Evolutionary conservation across 2,113 vertebrate species (phyloP), one percentile per base, ranked within the genome.

Genomic region (Cololabis saira): DNA sequence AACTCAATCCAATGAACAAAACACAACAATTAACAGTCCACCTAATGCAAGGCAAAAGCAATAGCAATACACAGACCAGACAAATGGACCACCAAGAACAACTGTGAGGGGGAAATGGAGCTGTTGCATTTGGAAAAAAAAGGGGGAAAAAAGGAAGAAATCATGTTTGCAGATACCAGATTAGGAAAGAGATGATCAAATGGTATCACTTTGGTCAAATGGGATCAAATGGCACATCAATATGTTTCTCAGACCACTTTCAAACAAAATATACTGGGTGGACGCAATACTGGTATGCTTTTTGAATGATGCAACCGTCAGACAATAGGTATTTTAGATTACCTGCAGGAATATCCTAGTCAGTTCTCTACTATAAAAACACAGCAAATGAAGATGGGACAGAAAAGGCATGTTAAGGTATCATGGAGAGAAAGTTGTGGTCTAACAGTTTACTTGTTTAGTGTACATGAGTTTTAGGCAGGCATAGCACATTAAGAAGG

Each of bases 361-460:
- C 97, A 99, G 95, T 97, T 95, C 94, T 98, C 95, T 95, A 98
- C 95, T 98, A 97, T 84, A 97, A 94, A 95, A 94, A 95, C 94
- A 93, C 93, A 95, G 91, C 89, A 96, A 71, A 95, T 93, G 95
- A 95, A 96, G 94, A 93, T 79, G 96, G 93, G 96, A 96, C 95
- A 98, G 93, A 95, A 97, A 93, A 96, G 91, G 93, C 93, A 94
- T 94, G 95, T 98, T 98, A 97, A 96, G 80, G 90, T 67, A 80
- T 71, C 70, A 90, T 61, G 82, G 81, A 71, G 66, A 81, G 79
- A 64, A 89, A 18, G 37, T 22, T 55, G 41, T 27, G 67, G 62
- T 81, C 44, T 76, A 49, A 61, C 67, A 87, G 53, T 79, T 83
- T 22, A 89, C 47, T 81, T 55, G 49, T 58, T 74, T 66, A 76